Evolutionary conservation across 2,797 vertebrate species (phyloP), one percentile per base, ranked within the genome.

Genomic region (Enteromius fasciolatus): DNA sequence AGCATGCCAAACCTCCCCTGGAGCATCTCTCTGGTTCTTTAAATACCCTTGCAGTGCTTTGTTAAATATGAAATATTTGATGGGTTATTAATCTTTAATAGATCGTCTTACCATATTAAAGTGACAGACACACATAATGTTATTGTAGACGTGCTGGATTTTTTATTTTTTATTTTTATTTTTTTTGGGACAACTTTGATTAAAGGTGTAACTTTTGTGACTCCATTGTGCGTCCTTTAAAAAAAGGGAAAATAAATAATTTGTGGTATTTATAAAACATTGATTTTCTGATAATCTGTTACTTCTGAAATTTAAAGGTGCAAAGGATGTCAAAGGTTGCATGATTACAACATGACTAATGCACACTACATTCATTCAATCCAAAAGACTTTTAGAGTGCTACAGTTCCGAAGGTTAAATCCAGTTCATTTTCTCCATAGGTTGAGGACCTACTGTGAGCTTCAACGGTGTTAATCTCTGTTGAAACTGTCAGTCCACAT

Each of bases 11-110:
- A 78, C 44, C 79, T 70, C 54, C 79, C 74, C 14, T 73, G 59
- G 61, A 81, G 78, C 72, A 77, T 72, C 74, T 77, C 79, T 33
- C 52, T 25, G 20, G 41, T 84, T 68, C 70, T 80, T 75, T 72
- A 81, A 77, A 81, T 50, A 85, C 74, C 74, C 57, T 70, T 54
- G 54, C 17, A 44, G 68, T 15, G 28, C 70, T 84, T 76, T 69
- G 23, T 77, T 81, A 63, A 69, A 76, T 77, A 70, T 76, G 25
- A 84, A 59, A 57, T 20, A 79, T 66, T 15, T 3, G 33, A 75
- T 73, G 63, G 36, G 50, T 41, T 76, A 59, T 82, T 76, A 57
- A 69, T 76, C 41, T 82, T 76, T 77, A 61, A 77, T 23, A 59
- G 36, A 76, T 76, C 73, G 25, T 57, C 36, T 41, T 44, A 44